Evolutionary conservation across 1,140 invertebrate genomes (phyloP), one percentile per base, ranked within the genome.

Genomic region (Paraescarpia echinospica): DNA sequence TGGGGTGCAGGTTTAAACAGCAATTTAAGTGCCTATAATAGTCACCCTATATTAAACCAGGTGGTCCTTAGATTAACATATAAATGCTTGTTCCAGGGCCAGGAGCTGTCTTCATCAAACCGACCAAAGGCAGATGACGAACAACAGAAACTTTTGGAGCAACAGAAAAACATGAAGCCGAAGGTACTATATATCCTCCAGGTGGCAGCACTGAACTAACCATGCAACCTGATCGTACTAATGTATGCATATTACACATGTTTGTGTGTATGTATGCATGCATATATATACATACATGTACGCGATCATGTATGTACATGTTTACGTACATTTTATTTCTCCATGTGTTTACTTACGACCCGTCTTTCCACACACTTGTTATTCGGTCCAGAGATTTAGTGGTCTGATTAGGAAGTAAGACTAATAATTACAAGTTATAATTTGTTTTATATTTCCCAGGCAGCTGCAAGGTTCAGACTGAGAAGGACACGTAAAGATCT

Each of bases 391-490:
- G 41, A 41, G 12, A 41, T 41, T n/a, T 41, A 41, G 12, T 41
- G 12, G 4, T 4, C 4, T 41, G 41, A 41, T 41, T 41, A 41
- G 41, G 41, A 41, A 41, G 41, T 41, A 41, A n/a, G n/a, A n/a
- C n/a, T n/a, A n/a, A 41, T 41, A 41, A 41, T 41, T 41, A 41
- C 41, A 41, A 12, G 41, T 41, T 4, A 41, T 41, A 6, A 41
- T 41, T 41, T 77, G 59, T 31, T 77, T 77, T 18, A 14, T 51
- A 14, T 93, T 90, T 93, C 90, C 93, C 89, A 94, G 90, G 94
- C 95, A n/a, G 93, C 95, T 34, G 94, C 95, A 14, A 95, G 95
- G 89, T 95, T 95, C 94, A 94, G 95, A 1, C 91, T 96, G 51
- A 93, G 94, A 51, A 94, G 95, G 93, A 94, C 94, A 14, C 94